Percentiles rank a stretch among this genome's conserved stretches.
Conservation (phyloP, 2,888 invertebrate species). For the Syritta pipiens region DNA sequence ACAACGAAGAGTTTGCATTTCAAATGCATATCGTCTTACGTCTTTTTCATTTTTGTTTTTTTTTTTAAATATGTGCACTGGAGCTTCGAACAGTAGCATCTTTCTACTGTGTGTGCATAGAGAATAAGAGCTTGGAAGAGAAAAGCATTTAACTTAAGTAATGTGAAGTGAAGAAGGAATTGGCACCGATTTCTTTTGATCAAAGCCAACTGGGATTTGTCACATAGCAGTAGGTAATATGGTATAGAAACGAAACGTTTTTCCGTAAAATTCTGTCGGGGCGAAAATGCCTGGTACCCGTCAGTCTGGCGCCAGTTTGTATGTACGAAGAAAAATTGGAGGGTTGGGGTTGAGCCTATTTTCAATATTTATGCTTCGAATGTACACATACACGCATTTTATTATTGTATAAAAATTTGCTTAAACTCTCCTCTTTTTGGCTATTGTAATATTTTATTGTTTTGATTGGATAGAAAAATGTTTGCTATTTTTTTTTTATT, state of each 20-base stretch:
- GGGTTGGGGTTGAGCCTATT: slow-evolving; percentile 25
- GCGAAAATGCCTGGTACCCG: slow-evolving; percentile 49
- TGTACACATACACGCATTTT: not conserved
- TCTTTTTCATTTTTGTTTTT: not conserved
- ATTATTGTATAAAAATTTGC: slow-evolving; percentile 9
- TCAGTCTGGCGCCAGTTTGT: slow-evolving; percentile 56
- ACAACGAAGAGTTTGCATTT: slow-evolving; percentile 4
- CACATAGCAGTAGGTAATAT: slow-evolving; percentile 13
- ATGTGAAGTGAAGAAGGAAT: slow-evolving; percentile 27
- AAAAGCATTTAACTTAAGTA: slow-evolving; percentile 8
- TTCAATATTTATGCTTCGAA: slow-evolving; percentile 17
- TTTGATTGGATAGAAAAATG: no score
- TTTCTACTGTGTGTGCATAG: not conserved
- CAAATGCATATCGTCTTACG: slow-evolving; percentile 23
- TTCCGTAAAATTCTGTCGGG: slow-evolving; percentile 50
- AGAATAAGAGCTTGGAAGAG: slow-evolving; percentile 19
- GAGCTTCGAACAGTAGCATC: slow-evolving; percentile 22
- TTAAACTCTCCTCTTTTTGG: slow-evolving; percentile 14
- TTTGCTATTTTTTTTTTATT: no score
- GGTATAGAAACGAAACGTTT: slow-evolving; percentile 21
- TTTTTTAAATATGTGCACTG: no score
- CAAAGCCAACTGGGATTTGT: slow-evolving; percentile 30
- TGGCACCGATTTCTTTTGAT: slow-evolving; percentile 52
- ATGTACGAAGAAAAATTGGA: not conserved
- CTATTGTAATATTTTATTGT: slow-evolving; percentile 6